Evolutionary conservation across 2,797 vertebrate species (phyloP), one percentile per base, ranked within the genome.

Genomic region (Hydrocynus forskahlii): DNA sequence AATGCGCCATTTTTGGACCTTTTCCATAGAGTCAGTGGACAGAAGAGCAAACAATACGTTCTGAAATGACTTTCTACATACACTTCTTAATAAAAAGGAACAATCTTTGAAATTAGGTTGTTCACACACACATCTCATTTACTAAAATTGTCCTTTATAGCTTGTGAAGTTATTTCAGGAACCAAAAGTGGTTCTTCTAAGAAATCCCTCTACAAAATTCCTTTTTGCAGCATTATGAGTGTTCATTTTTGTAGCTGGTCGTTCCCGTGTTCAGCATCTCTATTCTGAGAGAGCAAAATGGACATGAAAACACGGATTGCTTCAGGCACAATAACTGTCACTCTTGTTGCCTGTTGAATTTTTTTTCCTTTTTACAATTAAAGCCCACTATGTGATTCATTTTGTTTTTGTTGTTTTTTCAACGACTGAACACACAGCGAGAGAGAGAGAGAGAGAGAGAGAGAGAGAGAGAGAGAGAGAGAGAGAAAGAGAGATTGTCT

Each of bases 321-420:
- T 68, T 80, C 43, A 80, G 77, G 64, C 72, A 70, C 21, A 71
- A 62, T 55, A 77, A 76, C 73, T 23, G 57, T 76, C 29, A 40
- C 54, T 78, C 77, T 64, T 45, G 25, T 54, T 80, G 70, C 63
- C 86, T 73, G 68, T 79, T 57, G 88, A 86, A n/a, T n/a, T 35
- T 45, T 74, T 75, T 68, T 64, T 74, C 12, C 1, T 10, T 52
- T 75, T 64, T 52, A 80, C 73, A 83, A 72, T 82, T 85, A 82
- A 85, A 71, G 84, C 74, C 54, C 69, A 75, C 48, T 64, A 29
- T 76, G 52, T 64, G 59, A 78, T 81, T 83, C 80, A 66, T 79
- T 77, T 80, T 83, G 63, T 78, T 29, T 8, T 74, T 69, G 5
- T 50, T 52, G 5, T 76, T 21, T 75, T 63, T 67, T 29, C 62